Percentiles rank a stretch among this genome's conserved stretches.
Evolutionary conservation across 2,113 vertebrate genomes (phyloP).

Genomic region (Gambusia holbrooki): DNA sequence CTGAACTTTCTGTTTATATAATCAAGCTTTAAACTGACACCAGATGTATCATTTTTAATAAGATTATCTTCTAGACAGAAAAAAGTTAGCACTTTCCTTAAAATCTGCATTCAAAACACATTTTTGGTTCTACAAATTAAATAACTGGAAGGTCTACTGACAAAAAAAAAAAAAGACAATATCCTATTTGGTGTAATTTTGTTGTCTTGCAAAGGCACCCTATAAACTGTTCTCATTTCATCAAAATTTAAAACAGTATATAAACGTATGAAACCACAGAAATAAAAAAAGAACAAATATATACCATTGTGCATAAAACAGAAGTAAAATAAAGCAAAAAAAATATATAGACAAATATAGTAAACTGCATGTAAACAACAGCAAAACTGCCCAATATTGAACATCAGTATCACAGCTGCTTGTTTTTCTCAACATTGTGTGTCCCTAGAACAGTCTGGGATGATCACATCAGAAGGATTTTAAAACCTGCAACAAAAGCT

Average conservation of each 20-base stretch:
- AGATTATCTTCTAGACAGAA: not conserved
- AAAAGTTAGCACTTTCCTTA: not conserved
- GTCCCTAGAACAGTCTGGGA: not conserved
- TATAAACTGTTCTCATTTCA: not conserved
- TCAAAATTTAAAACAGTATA: not conserved
- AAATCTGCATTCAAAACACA: not conserved
- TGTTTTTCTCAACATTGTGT: not conserved
- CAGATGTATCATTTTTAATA: too few species aligned
- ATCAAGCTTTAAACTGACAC: too few species aligned
- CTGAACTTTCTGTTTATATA: too few species aligned
- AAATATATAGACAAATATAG: not conserved
- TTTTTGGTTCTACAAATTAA: not conserved
- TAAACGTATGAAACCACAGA: not conserved
- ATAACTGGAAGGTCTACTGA: not conserved
- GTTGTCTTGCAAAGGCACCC: not conserved
- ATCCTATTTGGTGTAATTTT: not conserved
- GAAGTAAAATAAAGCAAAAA: not conserved
- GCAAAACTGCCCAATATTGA: not conserved
- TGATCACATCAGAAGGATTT: not conserved
- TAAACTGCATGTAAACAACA: not conserved
- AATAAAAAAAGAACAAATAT: not conserved
- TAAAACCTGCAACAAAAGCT: not conserved
- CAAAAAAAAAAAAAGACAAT: not conserved
- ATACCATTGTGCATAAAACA: not conserved
- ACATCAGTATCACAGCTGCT: not conserved